phyloP scores from a whole-genome alignment of 2,113 vertebrate genomes.

The Lophochroa leadbeateri region DNA sequence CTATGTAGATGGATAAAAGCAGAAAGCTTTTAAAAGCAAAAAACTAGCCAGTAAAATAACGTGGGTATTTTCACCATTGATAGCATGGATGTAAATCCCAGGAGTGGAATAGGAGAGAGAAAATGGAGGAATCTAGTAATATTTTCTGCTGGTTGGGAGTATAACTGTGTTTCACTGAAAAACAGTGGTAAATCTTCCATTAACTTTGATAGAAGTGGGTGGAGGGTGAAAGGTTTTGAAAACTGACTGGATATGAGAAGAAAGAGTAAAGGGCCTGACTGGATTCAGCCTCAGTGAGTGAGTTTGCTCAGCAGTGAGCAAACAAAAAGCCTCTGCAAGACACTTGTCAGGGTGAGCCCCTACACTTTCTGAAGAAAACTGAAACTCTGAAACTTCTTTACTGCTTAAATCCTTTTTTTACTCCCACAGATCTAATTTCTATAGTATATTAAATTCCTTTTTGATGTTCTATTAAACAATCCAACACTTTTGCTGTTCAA shows the following conservation, averaged over 20 bases:
- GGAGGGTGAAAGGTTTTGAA: not conserved
- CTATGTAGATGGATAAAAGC: not conserved
- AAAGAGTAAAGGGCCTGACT: not conserved
- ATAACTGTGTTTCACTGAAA: not conserved
- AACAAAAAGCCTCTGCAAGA: not conserved
- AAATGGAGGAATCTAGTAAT: not conserved
- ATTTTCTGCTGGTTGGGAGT: not conserved
- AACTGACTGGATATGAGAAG: not conserved
- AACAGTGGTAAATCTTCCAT: not conserved
- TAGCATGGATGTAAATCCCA: not conserved
- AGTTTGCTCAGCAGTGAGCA: not conserved
- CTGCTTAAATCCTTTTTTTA: not conserved
- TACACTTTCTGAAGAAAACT: not conserved
- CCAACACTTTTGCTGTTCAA: not conserved
- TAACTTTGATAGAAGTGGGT: accelerated
- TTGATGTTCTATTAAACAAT: not conserved
- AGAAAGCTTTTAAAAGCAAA: not conserved
- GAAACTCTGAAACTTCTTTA: not conserved
- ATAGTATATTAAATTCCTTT: not conserved
- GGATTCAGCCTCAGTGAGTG: not conserved
- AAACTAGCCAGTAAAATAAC: not conserved
- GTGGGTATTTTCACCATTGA: not conserved
- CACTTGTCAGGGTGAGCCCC: not conserved
- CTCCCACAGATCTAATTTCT: not conserved
- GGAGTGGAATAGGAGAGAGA: not conserved